Evolutionary conservation across 2,888 invertebrate species (phyloP).

Genomic region (Ptychoptera albimana): DNA sequence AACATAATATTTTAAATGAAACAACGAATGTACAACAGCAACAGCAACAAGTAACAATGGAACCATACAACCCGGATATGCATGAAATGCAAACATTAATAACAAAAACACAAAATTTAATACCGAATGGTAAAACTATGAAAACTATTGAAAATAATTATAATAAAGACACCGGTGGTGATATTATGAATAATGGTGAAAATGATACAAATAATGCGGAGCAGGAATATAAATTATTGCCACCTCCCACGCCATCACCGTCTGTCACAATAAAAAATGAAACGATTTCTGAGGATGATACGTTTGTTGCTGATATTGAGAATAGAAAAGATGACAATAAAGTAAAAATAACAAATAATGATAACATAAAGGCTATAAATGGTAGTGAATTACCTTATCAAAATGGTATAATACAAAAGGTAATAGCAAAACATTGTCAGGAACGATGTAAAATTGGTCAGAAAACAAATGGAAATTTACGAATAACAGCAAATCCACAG

Average conservation of each 20-base stretch:
- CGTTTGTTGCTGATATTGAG: not conserved
- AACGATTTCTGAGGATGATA: not conserved
- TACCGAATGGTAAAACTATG: conserved; percentile 5
- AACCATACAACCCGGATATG: conserved; percentile 20
- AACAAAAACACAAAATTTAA: conserved; percentile 14
- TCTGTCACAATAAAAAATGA: not conserved
- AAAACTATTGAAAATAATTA: not conserved
- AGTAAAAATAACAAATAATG: too few relatives aligned
- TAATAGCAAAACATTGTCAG: conserved; percentile 7
- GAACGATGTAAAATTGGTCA: not conserved
- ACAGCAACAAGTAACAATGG: conserved; percentile 10
- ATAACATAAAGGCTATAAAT: too few relatives aligned
- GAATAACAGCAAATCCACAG: conserved; percentile 8
- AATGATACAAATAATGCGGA: not conserved
- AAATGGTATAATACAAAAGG: not conserved
- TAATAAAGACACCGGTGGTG: not conserved
- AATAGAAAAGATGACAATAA: too few relatives aligned
- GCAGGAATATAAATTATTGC: not conserved
- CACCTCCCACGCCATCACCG: too few relatives aligned
- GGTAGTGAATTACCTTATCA: not conserved
- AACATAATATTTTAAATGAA: conserved; percentile 8
- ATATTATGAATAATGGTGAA: not conserved
- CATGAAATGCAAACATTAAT: conserved; percentile 32
- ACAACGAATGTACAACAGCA: too few relatives aligned
- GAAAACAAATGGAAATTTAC: conserved; percentile 8